These are phyloP conservation scores for Myrmophylax atrothorax DNA, from an alignment of 2,113 vertebrate species.

Conservation along the genomic window DNA sequence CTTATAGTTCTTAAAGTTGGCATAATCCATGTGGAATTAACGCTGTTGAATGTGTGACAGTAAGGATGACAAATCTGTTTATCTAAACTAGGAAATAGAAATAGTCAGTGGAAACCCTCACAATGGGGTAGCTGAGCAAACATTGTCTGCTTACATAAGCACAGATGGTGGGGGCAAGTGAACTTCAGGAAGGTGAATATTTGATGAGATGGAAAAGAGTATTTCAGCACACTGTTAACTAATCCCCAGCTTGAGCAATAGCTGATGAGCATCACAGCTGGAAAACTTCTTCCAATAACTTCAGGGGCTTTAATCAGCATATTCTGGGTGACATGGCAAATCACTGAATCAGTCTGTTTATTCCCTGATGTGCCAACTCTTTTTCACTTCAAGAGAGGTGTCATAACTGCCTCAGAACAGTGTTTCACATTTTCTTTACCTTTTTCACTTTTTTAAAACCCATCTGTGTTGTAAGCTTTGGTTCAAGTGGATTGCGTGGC, in stretches of 20 bases:
- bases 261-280: not conserved
- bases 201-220: constrained; percentile 16
- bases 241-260: not conserved
- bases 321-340: not conserved
- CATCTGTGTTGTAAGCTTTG: not conserved
- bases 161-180: not conserved
- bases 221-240: not conserved
- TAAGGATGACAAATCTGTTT: not conserved
- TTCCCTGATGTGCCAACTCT: not conserved
- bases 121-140: not conserved
- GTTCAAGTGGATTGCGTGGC: not conserved
- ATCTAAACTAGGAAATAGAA: not conserved
- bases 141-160: not conserved
- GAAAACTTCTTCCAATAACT: not conserved
- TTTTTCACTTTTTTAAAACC: not conserved
- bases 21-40: not conserved
- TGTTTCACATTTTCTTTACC: not conserved
- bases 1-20: not conserved
- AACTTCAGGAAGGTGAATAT: constrained; percentile 16
- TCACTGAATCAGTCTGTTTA: not conserved
- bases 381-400: not conserved
- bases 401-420: not conserved
- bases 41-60: not conserved
- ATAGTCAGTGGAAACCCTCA: not conserved
- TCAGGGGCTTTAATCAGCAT: not conserved